phyloP scores from a whole-genome alignment of 2,113 vertebrate species.

The Platysteira castanea region DNA sequence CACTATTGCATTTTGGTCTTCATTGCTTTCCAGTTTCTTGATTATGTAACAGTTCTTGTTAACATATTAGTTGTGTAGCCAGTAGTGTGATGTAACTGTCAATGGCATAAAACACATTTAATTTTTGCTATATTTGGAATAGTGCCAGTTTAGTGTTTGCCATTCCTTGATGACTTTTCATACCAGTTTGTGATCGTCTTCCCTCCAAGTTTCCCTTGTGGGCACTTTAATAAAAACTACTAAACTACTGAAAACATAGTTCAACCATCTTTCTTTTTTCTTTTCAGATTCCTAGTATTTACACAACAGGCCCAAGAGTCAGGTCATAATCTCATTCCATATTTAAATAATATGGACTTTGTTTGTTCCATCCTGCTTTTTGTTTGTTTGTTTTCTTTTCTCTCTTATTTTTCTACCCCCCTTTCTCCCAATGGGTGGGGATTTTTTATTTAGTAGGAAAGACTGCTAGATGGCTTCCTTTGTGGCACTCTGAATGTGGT shows the following conservation, averaged over 20 bases:
- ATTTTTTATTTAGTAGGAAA: neutral
- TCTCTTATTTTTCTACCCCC: neutral
- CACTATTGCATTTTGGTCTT: neutral
- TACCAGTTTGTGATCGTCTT: neutral
- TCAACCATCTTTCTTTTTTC: neutral
- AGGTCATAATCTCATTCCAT: neutral
- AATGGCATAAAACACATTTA: neutral
- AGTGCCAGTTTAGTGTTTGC: neutral
- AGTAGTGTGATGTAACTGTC: neutral
- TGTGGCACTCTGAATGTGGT: neutral
- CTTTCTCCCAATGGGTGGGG: rapidly evolving
- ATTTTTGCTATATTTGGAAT: neutral
- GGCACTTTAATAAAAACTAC: rapidly evolving
- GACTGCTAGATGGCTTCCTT: neutral
- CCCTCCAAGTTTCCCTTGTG: neutral
- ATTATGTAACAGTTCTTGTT: neutral
- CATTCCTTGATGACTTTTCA: neutral
- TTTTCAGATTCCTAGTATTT: neutral
- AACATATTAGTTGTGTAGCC: neutral
- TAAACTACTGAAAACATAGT: neutral
- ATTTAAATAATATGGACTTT: neutral
- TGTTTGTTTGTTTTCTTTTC: neutral
- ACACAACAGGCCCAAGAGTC: neutral
- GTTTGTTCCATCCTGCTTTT: neutral
- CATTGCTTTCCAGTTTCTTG: neutral